phyloP scores from a whole-genome alignment of 2,113 vertebrate genomes.

The Mohoua ochrocephala region DNA sequence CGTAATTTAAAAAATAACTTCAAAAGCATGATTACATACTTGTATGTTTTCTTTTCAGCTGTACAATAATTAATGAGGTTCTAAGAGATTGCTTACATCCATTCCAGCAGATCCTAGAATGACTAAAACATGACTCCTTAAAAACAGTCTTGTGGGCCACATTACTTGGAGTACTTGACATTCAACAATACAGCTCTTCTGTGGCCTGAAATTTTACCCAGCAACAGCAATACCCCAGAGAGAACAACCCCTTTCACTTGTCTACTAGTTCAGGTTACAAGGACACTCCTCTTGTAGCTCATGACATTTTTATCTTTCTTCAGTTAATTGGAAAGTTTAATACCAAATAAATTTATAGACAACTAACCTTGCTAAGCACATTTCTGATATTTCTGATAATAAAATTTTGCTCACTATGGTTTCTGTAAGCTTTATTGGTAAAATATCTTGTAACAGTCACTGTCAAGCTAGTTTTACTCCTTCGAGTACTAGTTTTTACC shows the following conservation, averaged over 20 bases:
- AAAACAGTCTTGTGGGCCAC: not conserved
- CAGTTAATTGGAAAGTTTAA: not conserved
- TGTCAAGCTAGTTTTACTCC: not conserved
- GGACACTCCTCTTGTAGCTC: not conserved
- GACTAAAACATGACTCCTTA: not conserved
- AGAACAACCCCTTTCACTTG: slow-evolving; percentile 5
- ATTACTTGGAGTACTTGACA: not conserved
- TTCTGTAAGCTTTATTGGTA: not conserved
- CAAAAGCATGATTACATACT: not conserved
- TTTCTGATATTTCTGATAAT: not conserved
- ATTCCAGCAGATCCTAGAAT: not conserved
- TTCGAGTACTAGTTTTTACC: not conserved
- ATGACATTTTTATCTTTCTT: not conserved
- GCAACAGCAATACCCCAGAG: not conserved
- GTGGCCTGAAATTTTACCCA: slow-evolving; percentile 70
- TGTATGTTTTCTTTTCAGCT: not conserved
- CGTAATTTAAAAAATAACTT: fast-evolving
- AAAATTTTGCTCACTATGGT: not conserved
- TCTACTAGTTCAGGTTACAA: slow-evolving; percentile 58
- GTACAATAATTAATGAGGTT: not conserved
- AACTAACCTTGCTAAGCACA: not conserved
- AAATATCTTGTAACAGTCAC: not conserved
- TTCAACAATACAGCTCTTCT: slow-evolving; percentile 6
- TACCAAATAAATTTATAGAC: not conserved
- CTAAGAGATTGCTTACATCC: not conserved